These are phyloP conservation scores for Zosterops pallidus DNA, from an alignment of 2,113 vertebrate genomes.

Conservation along the genomic window DNA sequence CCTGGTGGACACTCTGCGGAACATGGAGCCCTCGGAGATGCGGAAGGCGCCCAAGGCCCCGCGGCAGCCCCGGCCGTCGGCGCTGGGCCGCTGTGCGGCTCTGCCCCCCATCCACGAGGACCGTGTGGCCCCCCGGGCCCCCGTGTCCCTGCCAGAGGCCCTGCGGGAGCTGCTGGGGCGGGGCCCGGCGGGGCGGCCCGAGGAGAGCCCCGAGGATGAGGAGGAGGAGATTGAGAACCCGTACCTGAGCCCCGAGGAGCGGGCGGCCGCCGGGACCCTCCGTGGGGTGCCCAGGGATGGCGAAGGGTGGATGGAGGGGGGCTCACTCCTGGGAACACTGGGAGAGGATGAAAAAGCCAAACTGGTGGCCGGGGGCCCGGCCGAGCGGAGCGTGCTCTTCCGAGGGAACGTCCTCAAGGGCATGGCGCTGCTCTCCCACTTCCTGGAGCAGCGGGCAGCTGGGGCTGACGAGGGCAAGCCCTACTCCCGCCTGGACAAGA, in stretches of 20 bases:
- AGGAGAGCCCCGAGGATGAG: neutral
- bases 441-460: conserved; percentile 53
- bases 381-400: conserved; percentile 44
- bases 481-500: conserved; percentile 85
- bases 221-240: conserved; percentile 67
- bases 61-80: conserved; percentile 49
- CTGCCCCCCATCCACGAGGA: conserved; percentile 85
- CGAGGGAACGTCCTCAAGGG: conserved; percentile 59
- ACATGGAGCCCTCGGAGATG: conserved; percentile 82
- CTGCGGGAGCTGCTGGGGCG: neutral
- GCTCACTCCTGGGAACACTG: conserved; percentile 59
- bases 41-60: conserved; percentile 63
- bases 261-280: neutral
- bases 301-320: neutral
- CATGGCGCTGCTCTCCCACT: conserved; percentile 28
- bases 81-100: conserved; percentile 65
- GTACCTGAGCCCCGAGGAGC: conserved; percentile 58
- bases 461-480: neutral
- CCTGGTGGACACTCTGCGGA: conserved; percentile 86
- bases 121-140: conserved; percentile 14
- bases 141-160: conserved; percentile 6
- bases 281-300: neutral
- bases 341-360: neutral
- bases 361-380: neutral
- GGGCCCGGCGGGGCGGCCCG: neutral